Conservation (phyloP, 37 sponge, comb jelly and placozoan species). For the Oscarella lobularis region DNA sequence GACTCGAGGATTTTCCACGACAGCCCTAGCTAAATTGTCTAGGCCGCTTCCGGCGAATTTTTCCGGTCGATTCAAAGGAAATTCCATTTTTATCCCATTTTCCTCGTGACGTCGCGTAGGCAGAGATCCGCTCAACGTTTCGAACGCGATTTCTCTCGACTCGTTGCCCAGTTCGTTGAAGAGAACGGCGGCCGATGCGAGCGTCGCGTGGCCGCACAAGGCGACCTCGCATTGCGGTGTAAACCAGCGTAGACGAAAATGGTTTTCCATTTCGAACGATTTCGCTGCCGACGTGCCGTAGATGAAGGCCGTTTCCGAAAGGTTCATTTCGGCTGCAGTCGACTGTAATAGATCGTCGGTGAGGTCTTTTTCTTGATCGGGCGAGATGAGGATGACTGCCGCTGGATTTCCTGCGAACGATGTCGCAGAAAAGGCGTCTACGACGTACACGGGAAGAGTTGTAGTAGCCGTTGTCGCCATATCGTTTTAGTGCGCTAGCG, state of each 20-base stretch:
- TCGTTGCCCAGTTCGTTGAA: conserved; percentile 7
- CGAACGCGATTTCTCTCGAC: not conserved
- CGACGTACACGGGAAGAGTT: conserved; percentile 31
- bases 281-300: not conserved
- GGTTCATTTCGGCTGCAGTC: conserved; percentile 61
- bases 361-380: not conserved
- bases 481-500: too few relatives aligned
- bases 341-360: conserved; percentile 15
- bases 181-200: conserved; percentile 51
- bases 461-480: too few relatives aligned
- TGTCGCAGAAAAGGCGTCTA: conserved; percentile 38
- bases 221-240: conserved; percentile 63
- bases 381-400: conserved; percentile 41
- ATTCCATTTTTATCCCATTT: not conserved
- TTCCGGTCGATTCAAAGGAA: not conserved
- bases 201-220: conserved; percentile 67
- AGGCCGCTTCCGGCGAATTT: not conserved
- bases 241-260: conserved; percentile 54
- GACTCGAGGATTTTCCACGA: not conserved
- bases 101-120: not conserved
- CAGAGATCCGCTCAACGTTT: not conserved
- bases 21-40: not conserved
- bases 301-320: conserved; percentile 69
- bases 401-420: conserved; percentile 69
- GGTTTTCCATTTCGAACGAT: conserved; percentile 10